These are phyloP conservation scores for Cyprinella venusta DNA, from an alignment of 2,797 vertebrate species.

Conservation along the genomic window DNA sequence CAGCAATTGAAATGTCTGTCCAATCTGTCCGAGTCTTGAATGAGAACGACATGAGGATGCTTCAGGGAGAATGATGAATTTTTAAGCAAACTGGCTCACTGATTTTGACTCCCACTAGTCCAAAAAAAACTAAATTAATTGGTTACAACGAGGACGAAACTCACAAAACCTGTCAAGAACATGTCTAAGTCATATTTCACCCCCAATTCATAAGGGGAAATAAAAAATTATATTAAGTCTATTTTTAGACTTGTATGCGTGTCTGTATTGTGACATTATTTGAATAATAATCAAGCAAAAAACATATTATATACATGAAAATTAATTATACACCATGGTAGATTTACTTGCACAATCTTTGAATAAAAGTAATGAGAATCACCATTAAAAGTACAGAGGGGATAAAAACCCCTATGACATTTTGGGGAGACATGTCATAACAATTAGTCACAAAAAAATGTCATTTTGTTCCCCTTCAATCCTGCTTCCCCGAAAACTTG, in stretches of 20 bases:
- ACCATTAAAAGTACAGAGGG: not conserved
- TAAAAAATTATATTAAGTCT: not conserved
- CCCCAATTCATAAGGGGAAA: not conserved
- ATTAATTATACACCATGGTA: not conserved
- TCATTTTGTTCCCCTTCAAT: not conserved
- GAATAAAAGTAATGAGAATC: not conserved
- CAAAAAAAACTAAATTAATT: conserved; percentile 26
- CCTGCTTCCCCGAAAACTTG: not conserved
- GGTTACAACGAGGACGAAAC: conserved; percentile 11
- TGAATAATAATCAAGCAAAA: not conserved
- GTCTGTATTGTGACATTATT: not conserved
- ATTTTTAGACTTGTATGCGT: not conserved
- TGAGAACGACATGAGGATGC: conserved; percentile 36
- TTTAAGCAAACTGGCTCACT: conserved; percentile 34
- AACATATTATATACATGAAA: not conserved
- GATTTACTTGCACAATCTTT: not conserved
- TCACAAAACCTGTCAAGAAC: conserved; percentile 14
- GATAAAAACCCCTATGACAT: not conserved
- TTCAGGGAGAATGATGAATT: conserved; percentile 34
- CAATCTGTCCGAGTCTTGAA: conserved; percentile 37
- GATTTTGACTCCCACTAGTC: conserved; percentile 34
- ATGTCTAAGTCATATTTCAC: not conserved
- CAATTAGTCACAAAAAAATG: not conserved
- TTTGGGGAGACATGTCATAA: not conserved
- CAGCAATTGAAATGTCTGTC: conserved; percentile 48